Percentiles rank a stretch among this genome's conserved stretches.
phyloP scores from a whole-genome alignment of 2,888 invertebrate genomes.

The Artemia sp. region DNA sequence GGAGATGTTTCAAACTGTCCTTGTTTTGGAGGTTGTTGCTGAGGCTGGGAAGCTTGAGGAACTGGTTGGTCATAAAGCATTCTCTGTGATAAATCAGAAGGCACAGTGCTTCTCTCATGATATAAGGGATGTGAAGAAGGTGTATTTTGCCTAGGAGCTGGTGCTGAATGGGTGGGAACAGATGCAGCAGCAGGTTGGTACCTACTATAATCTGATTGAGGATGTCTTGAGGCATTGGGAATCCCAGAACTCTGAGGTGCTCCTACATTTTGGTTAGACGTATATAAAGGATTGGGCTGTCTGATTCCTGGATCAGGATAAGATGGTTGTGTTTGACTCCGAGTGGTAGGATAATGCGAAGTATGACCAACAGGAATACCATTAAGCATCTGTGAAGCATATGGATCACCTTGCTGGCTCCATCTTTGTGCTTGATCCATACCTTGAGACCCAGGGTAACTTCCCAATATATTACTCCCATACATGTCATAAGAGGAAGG shows the following conservation, averaged over 20 bases:
- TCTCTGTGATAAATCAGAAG: conserved; percentile 5
- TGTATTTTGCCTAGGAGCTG: neutral
- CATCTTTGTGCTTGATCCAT: conserved; percentile 14
- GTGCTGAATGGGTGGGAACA: conserved; percentile 9
- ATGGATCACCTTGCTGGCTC: conserved; percentile 12
- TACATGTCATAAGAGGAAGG: conserved; percentile 10
- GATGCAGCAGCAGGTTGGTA: neutral
- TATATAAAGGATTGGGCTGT: neutral
- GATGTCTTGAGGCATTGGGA: neutral
- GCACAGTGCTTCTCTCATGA: neutral
- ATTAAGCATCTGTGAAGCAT: conserved; percentile 8
- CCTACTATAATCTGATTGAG: neutral
- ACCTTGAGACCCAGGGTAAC: conserved; percentile 5
- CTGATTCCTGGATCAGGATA: conserved; percentile 12
- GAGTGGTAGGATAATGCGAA: conserved; percentile 8
- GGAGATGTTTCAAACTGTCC: conserved; percentile 9
- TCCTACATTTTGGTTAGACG: neutral
- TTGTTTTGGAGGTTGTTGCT: neutral
- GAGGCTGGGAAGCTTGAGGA: neutral
- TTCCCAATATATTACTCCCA: neutral
- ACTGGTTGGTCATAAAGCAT: conserved; percentile 10
- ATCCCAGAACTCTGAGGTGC: neutral
- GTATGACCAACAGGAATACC: conserved; percentile 2
- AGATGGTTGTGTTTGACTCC: conserved; percentile 5
- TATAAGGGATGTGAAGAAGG: conserved; percentile 1